A percentile compares a stretch with the other conserved stretches of the same genome.
Conservation (phyloP, 2,113 vertebrate genomes). For the Rhinopomastus cyanomelas region DNA sequence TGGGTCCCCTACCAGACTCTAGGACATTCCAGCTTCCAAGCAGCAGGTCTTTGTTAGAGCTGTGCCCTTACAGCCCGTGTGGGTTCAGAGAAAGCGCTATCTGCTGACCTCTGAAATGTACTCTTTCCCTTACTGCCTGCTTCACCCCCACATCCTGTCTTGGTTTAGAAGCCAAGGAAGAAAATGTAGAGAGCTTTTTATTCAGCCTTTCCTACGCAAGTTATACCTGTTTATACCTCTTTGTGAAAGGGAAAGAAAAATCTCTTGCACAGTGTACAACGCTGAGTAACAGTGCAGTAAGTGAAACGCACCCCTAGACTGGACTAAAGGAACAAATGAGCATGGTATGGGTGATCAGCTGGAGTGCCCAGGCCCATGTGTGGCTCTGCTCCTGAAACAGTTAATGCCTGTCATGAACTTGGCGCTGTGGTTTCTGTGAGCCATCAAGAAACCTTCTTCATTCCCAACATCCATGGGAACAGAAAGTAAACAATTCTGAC, state of each 20-base stretch:
- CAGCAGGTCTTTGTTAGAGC: not conserved
- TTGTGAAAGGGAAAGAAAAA: not conserved
- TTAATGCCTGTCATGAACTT: not conserved
- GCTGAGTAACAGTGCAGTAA: not conserved
- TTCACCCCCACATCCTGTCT: not conserved
- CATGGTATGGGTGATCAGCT: not conserved
- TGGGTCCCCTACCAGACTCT: not conserved
- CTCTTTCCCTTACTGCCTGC: not conserved
- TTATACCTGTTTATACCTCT: not conserved
- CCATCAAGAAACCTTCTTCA: not conserved
- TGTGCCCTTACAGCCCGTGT: not conserved
- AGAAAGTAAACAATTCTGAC: not conserved
- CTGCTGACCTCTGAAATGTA: not conserved
- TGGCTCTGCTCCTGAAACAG: not conserved
- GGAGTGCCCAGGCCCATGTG: not conserved
- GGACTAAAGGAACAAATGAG: not conserved
- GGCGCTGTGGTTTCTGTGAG: not conserved
- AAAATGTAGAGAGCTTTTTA: not conserved
- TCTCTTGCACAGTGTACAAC: not conserved
- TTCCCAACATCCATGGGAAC: not conserved
- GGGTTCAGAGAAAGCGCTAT: fast-evolving
- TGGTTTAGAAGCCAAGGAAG: not conserved
- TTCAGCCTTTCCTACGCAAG: not conserved
- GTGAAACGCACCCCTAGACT: not conserved
- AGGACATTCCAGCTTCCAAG: not conserved